Conservation (phyloP, 2,797 vertebrate species). For the Macropodus opercularis region DNA sequence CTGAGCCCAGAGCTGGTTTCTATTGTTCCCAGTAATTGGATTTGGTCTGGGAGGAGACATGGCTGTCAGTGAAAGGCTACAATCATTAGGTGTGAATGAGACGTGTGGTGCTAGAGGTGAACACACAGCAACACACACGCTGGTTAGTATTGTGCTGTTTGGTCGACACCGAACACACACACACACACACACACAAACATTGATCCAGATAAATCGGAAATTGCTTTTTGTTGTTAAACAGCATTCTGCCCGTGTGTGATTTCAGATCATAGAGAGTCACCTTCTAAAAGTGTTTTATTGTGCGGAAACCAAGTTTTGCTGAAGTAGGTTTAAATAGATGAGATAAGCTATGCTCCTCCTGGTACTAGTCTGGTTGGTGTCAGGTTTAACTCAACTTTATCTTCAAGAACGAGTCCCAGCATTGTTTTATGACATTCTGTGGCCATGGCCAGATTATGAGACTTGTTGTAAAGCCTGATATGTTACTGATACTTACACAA, state of each 20-base stretch:
- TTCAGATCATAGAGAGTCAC: constrained; percentile 5
- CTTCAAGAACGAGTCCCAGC: no score
- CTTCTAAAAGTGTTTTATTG: no score
- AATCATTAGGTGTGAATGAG: constrained; percentile 78
- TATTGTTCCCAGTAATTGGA: constrained; percentile 82
- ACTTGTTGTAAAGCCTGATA: no score
- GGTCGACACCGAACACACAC: constrained; percentile 7
- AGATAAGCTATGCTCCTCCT: no score
- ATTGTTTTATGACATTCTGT: no score
- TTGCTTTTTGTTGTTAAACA: constrained; percentile 32
- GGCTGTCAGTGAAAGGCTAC: constrained; percentile 61
- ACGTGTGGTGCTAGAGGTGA: constrained; percentile 27
- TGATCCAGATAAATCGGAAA: constrained; percentile 30
- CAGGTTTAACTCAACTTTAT: no score
- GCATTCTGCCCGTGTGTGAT: not conserved
- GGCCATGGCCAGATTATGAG: no score
- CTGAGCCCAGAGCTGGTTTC: constrained; percentile 59
- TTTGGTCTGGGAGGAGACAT: constrained; percentile 73
- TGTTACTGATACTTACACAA: no score
- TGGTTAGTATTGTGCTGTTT: constrained; percentile 24
- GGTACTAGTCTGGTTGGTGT: no score
- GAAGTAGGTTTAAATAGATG: no score
- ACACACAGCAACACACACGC: constrained; percentile 17
- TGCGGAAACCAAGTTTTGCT: no score
- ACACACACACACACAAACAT: constrained; percentile 1